phyloP scores from a whole-genome alignment of 2,797 vertebrate species.

The Scolopax rusticola region DNA sequence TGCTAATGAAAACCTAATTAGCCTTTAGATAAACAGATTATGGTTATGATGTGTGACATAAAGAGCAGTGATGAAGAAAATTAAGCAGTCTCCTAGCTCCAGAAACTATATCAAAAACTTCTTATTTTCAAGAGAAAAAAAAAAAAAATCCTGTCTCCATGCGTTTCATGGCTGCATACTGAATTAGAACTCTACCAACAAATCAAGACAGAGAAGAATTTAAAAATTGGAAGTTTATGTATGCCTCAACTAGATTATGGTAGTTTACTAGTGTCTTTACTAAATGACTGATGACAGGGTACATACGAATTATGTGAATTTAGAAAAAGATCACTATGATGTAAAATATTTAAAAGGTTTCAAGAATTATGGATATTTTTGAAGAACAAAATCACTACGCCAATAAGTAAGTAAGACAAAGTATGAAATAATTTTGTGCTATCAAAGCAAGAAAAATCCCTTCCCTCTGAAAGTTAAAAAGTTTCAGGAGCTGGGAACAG shows the following conservation, averaged over 20 bases:
- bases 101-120: not conserved
- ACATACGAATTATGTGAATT: not conserved
- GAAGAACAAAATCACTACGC: not conserved
- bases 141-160: not conserved
- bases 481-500: not conserved
- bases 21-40: slow-evolving; percentile 51
- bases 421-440: not conserved
- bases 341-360: not conserved
- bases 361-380: not conserved
- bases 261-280: not conserved
- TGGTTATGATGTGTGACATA: slow-evolving; percentile 20
- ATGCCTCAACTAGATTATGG: not conserved
- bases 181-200: not conserved
- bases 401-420: not conserved
- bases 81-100: slow-evolving; percentile 16
- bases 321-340: not conserved
- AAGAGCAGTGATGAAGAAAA: slow-evolving; percentile 60
- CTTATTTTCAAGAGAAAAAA: slow-evolving; percentile 11
- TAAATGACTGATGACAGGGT: not conserved
- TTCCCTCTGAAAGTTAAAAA: not conserved
- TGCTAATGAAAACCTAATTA: slow-evolving; percentile 50
- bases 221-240: not conserved
- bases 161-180: not conserved
- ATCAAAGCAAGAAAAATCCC: not conserved
- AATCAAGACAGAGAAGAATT: not conserved